Conservation (phyloP, 2,113 vertebrate species). For the Tragelaphus buxtoni region DNA sequence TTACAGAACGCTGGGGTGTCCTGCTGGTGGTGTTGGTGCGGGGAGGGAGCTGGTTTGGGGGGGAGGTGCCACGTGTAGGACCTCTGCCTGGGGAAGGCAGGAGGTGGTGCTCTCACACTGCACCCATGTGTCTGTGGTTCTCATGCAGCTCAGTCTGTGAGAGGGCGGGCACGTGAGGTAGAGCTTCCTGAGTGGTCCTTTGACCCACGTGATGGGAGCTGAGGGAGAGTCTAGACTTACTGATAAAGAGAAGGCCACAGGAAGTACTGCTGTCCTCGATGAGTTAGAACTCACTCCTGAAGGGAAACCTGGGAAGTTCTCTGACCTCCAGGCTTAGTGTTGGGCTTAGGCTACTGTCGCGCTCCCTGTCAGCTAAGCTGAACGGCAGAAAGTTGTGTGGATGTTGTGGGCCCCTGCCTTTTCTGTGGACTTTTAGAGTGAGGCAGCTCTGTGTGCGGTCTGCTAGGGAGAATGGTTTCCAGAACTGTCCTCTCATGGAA, state of each 20-base stretch:
- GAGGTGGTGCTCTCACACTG: background rate
- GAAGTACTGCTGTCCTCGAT: accelerated
- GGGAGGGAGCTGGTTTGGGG: background rate
- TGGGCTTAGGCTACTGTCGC: no score
- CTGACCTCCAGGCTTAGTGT: background rate
- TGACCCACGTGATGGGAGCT: no score
- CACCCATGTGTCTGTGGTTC: accelerated
- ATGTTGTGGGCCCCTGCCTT: background rate
- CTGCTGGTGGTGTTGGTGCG: background rate
- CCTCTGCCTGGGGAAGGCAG: background rate
- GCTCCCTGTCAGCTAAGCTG: accelerated
- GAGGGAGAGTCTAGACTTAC: background rate
- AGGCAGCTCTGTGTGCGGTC: background rate
- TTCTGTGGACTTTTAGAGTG: no score
- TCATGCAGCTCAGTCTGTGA: background rate
- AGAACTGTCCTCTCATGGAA: background rate
- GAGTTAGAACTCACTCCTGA: background rate
- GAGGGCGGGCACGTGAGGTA: background rate
- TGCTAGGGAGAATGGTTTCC: background rate
- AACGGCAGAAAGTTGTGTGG: background rate
- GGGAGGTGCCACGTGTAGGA: background rate
- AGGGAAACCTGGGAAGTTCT: background rate
- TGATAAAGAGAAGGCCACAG: background rate
- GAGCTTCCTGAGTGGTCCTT: background rate
- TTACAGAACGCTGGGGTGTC: background rate